phyloP scores from a whole-genome alignment of 92 coral and sea anemone genomes.

The Actinostola sp. region DNA sequence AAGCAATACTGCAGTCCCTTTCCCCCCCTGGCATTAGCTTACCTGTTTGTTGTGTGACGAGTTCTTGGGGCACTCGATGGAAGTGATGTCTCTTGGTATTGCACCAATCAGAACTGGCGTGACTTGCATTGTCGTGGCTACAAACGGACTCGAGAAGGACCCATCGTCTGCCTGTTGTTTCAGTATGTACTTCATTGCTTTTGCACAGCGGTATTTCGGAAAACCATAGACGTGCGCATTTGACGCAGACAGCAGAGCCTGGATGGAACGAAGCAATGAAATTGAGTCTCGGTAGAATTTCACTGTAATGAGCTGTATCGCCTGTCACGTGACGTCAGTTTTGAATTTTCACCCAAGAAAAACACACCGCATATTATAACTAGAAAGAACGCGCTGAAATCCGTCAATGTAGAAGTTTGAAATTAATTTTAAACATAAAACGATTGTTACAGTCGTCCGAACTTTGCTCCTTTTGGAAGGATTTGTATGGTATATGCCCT shows the following conservation, averaged over 20 bases:
- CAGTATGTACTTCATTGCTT: constrained; percentile 50
- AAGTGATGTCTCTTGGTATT: constrained; percentile 46
- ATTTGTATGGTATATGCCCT: too few species aligned
- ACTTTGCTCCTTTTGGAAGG: too few species aligned
- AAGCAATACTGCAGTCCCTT: too few species aligned
- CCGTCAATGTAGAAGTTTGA: too few species aligned
- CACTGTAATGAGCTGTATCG: too few species aligned
- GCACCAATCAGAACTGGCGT: constrained; percentile 69
- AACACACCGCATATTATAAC: too few species aligned
- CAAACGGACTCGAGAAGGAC: constrained; percentile 40
- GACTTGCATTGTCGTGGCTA: constrained; percentile 53
- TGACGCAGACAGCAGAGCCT: constrained; percentile 62
- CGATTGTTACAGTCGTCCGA: too few species aligned
- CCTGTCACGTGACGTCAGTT: too few species aligned
- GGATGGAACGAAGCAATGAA: not conserved
- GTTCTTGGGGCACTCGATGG: constrained; percentile 47
- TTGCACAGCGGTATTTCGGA: not conserved
- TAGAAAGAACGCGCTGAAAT: too few species aligned
- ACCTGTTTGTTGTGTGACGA: not conserved
- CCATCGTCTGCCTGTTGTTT: constrained; percentile 65
- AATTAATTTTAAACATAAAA: too few species aligned
- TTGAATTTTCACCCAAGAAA: too few species aligned
- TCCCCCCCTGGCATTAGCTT: not conserved
- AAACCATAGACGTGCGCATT: not conserved
- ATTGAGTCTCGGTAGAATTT: too few species aligned